These are phyloP conservation scores for Dinocampus coccinellae DNA, from an alignment of 2,888 invertebrate genomes.

Conservation along the genomic window DNA sequence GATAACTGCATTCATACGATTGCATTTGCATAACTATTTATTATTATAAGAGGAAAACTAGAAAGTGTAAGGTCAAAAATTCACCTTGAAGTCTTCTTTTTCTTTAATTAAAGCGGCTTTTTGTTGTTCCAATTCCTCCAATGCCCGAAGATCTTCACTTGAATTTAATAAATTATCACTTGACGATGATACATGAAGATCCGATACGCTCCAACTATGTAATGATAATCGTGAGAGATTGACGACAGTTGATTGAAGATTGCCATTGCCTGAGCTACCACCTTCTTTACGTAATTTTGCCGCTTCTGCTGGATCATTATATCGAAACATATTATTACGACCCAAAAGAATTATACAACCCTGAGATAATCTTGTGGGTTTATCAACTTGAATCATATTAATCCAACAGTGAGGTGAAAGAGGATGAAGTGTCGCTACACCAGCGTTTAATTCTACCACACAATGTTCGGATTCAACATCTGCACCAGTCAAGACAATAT, in stretches of 20 bases:
- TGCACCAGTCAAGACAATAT: slow-evolving; percentile 83
- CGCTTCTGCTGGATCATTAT: slow-evolving; percentile 91
- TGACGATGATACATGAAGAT: slow-evolving; percentile 76
- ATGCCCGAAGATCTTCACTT: slow-evolving; percentile 65
- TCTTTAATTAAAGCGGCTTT: slow-evolving; percentile 68
- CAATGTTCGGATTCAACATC: slow-evolving; percentile 87
- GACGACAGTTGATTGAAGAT: slow-evolving; percentile 69
- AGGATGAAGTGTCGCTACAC: slow-evolving; percentile 82
- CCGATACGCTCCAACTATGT: slow-evolving; percentile 85
- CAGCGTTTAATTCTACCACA: slow-evolving; percentile 78
- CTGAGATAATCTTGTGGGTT: slow-evolving; percentile 84
- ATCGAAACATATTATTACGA: slow-evolving; percentile 86
- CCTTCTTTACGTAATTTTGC: slow-evolving; percentile 85
- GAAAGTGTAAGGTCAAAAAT: background rate
- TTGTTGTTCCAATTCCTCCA: slow-evolving; percentile 67
- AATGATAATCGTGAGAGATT: slow-evolving; percentile 86
- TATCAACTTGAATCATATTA: slow-evolving; percentile 83
- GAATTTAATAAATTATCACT: slow-evolving; percentile 66
- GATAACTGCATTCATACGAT: background rate
- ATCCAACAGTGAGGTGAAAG: slow-evolving; percentile 82
- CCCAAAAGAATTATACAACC: slow-evolving; percentile 84
- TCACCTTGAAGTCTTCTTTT: slow-evolving; percentile 68
- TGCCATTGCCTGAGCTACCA: slow-evolving; percentile 74
- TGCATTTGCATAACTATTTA: slow-evolving; percentile 1
- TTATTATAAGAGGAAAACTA: background rate